A percentile compares a stretch with the other conserved stretches of the same genome.
These are phyloP conservation scores for Bos taurus DNA, from an alignment of 2,113 vertebrate species.

Conservation along the genomic window ARS-UCD2.0 NC_037329.1:24249501-24250000, in stretches of 20 bases:
- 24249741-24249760: neutral
- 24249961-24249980: too few relatives aligned
- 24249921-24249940: too few relatives aligned
- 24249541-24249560: rapidly evolving
- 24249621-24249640: neutral
- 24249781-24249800: neutral
- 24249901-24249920: too few relatives aligned
- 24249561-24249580: too few relatives aligned
- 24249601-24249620: neutral
- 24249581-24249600: too few relatives aligned
- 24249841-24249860: neutral
- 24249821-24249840: neutral
- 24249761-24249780: neutral
- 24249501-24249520: too few relatives aligned
- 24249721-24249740: neutral
- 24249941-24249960: too few relatives aligned
- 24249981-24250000: too few relatives aligned
- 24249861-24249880: neutral
- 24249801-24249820: neutral
- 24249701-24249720: neutral
- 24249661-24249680: neutral
- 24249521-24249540: too few relatives aligned
- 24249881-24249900: too few relatives aligned
- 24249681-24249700: neutral
- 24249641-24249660: neutral